Evolutionary conservation across 2,797 vertebrate genomes (phyloP), one percentile per base, ranked within the genome.

Genomic region (Myotis myotis): DNA sequence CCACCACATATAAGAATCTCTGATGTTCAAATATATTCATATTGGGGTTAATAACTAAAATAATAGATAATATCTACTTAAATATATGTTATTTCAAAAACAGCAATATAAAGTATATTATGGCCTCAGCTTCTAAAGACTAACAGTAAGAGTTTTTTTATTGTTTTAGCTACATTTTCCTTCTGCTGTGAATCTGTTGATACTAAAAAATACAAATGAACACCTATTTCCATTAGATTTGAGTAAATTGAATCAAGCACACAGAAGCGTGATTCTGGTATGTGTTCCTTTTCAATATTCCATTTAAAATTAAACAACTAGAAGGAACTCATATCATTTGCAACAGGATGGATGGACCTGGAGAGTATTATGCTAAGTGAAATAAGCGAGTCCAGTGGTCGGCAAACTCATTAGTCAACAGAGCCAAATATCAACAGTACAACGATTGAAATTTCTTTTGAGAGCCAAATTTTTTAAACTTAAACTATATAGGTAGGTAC

Each of bases 301-400:
- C 36, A 84, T 60, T 95, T 92, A 91, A 95, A 97, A 95, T 88
- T 88, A 89, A 92, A 20, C 84, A 93, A 41, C 33, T 20, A 53
- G 51, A 53, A 53, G 51, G 51, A 53, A 53, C 51, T 53, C 51
- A 53, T 53, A 49, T 16, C 49, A 49, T 49, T 49, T 49, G 5
- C 49, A 49, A 49, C 49, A 49, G 49, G 15, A 49, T 49, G 49
- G 49, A 49, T 53, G 51, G 51, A 53, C 51, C 51, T 53, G 19
- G 51, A 53, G 19, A 53, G 51, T 53, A 8, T 53, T 53, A 53
- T 53, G 51, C 51, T 53, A 53, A 53, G 51, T 2, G 19, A 53
- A 53, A 53, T 53, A 53, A 53, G 51, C 19, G 53, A 53, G 51
- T 53, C 51, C 38, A 38, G 38, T 38, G 38, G 38, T 38, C 5